These are phyloP conservation scores for Hydractinia symbiolongicarpus DNA, from an alignment of 30 jellyfish, hydroid and myxozoan genomes.

Conservation along the genomic window DNA sequence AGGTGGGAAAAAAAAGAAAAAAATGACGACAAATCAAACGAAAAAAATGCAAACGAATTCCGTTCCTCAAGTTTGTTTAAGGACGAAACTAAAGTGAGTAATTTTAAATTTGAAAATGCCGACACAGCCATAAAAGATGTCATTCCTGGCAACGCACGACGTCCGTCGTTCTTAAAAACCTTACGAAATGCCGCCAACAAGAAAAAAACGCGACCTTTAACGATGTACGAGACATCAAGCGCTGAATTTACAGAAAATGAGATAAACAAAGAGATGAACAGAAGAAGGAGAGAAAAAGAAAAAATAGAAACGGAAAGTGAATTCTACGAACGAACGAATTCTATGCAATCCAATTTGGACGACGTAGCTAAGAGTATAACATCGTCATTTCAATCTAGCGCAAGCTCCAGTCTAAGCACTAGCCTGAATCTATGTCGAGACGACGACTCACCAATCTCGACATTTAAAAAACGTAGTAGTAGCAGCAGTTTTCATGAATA, in stretches of 20 bases:
- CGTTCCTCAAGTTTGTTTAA: constrained; percentile 17
- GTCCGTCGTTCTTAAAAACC: constrained; percentile 2
- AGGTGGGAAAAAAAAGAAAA: background rate
- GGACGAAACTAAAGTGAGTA: background rate
- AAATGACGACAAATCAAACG: background rate
- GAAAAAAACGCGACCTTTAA: background rate
- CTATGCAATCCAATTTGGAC: background rate
- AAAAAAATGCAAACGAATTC: background rate
- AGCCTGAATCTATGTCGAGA: background rate
- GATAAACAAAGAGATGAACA: background rate
- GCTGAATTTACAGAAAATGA: background rate
- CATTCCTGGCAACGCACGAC: background rate
- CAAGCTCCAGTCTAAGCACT: background rate
- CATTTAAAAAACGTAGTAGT: constrained; percentile 5
- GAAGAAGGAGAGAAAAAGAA: too few species aligned
- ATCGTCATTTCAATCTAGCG: background rate
- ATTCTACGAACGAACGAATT: too few species aligned
- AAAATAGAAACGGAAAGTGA: too few species aligned
- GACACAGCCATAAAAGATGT: background rate
- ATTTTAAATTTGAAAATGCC: background rate
- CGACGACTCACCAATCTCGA: background rate
- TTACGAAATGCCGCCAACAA: background rate
- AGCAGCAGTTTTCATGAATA: constrained; percentile 43
- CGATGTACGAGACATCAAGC: background rate
- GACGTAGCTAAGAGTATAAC: background rate